Conservation (phyloP, 2,888 invertebrate species). For the Meliscaeva auricollis region DNA sequence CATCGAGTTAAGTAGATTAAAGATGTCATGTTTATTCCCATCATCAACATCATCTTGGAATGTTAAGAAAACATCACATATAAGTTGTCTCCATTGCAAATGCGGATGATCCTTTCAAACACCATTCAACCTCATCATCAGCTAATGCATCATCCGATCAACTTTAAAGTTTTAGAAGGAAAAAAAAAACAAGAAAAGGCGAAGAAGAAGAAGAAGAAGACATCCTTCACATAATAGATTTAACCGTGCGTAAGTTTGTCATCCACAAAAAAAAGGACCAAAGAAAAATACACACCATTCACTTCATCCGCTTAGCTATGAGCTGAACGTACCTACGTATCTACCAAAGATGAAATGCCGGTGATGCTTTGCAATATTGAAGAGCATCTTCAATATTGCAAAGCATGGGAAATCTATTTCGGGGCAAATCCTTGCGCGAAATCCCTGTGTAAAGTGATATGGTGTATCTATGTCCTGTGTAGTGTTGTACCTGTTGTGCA, state of each 20-base stretch:
- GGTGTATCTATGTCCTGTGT: too few species aligned
- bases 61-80: constrained; percentile 54
- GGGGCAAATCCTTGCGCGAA: constrained; percentile 43
- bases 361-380: too few species aligned
- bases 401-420: constrained; percentile 60
- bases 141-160: constrained; percentile 72
- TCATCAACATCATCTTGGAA: constrained; percentile 38
- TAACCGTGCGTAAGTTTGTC: constrained; percentile 82
- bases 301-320: constrained; percentile 76
- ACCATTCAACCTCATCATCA: constrained; percentile 70
- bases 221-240: constrained; percentile 78
- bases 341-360: constrained; percentile 25
- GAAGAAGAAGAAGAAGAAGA: constrained; percentile 18
- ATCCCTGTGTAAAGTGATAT: constrained; percentile 49
- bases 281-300: constrained; percentile 55
- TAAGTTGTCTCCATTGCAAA: constrained; percentile 58
- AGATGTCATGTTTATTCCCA: constrained; percentile 74
- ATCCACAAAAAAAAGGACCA: constrained; percentile 72
- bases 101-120: constrained; percentile 71
- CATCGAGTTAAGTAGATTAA: constrained; percentile 67
- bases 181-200: neutral
- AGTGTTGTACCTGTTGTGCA: constrained; percentile 47
- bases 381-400: neutral
- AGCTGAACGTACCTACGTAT: too few species aligned
- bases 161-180: constrained; percentile 53